These are phyloP conservation scores for Ardeotis arabs DNA, from an alignment of 2,113 vertebrate species.

Conservation along the genomic window DNA sequence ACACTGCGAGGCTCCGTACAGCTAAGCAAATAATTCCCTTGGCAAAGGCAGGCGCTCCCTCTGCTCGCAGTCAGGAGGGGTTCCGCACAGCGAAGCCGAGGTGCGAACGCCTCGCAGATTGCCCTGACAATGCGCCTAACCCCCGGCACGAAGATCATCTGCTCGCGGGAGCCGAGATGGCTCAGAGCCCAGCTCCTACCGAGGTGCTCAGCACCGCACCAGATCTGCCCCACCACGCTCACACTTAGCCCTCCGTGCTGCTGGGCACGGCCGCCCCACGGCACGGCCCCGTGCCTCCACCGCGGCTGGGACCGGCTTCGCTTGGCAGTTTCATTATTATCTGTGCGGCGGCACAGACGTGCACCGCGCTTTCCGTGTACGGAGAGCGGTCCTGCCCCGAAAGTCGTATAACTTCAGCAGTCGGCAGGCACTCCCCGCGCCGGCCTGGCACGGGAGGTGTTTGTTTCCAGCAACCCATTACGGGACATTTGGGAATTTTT, in stretches of 20 bases:
- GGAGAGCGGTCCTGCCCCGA: not conserved
- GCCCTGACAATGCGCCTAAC: not conserved
- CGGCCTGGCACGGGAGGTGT: not conserved
- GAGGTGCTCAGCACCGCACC: not conserved
- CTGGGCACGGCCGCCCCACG: accelerated
- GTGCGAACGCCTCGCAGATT: not conserved
- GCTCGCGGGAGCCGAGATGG: not conserved
- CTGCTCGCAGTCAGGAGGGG: not conserved
- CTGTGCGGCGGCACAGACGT: not conserved
- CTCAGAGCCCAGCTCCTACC: not conserved
- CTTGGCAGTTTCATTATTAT: not conserved
- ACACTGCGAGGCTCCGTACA: not conserved
- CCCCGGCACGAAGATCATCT: not conserved
- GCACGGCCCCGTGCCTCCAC: accelerated
- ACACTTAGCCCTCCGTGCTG: not conserved
- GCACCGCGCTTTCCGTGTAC: not conserved
- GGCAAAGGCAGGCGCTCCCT: not conserved
- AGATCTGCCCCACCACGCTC: not conserved
- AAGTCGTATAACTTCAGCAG: not conserved
- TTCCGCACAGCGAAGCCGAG: not conserved
- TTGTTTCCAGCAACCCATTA: not conserved
- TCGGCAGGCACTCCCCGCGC: not conserved
- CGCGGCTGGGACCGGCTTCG: accelerated
- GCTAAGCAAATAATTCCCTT: not conserved
- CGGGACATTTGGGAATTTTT: not conserved